Evolutionary conservation across 1,140 invertebrate species (phyloP).

Genomic region (Drosophila santomea): DNA sequence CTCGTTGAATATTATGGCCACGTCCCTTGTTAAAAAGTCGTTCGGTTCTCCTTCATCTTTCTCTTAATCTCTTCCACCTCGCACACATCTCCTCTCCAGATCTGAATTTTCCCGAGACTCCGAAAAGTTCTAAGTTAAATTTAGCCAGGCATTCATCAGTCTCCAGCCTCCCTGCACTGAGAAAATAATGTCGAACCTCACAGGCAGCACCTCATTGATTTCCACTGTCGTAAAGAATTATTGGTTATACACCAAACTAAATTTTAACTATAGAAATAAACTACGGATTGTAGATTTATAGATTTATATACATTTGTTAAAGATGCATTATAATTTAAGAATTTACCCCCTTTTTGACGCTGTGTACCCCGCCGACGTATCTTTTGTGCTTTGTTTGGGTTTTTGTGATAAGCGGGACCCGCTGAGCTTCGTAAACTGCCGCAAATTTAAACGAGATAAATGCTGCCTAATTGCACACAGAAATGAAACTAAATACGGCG

Average conservation of each 20-base stretch:
- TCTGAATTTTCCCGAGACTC: slow-evolving; percentile 15
- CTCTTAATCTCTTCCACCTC: slow-evolving; percentile 26
- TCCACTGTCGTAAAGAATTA: too few relatives aligned
- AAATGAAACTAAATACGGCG: slow-evolving; percentile 38
- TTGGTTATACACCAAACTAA: too few relatives aligned
- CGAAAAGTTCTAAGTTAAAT: slow-evolving; percentile 37
- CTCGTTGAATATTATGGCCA: not conserved
- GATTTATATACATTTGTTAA: too few relatives aligned
- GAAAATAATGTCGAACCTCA: not conserved
- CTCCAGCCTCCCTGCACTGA: slow-evolving; percentile 6
- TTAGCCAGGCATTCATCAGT: slow-evolving; percentile 34
- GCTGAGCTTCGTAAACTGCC: slow-evolving; percentile 47
- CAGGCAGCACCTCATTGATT: too few relatives aligned
- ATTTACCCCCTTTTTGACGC: too few relatives aligned
- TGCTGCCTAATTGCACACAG: slow-evolving; percentile 64
- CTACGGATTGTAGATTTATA: too few relatives aligned
- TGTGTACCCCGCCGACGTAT: not conserved
- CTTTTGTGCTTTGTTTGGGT: slow-evolving; percentile 58
- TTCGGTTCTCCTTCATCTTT: slow-evolving; percentile 3
- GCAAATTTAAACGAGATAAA: slow-evolving; percentile 78
- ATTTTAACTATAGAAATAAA: too few relatives aligned
- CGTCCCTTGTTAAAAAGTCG: slow-evolving; percentile 17
- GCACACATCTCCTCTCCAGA: slow-evolving; percentile 11
- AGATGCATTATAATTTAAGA: too few relatives aligned
- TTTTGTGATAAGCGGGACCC: slow-evolving; percentile 61